phyloP scores from a whole-genome alignment of 2,797 vertebrate species.

The Rhinatrema bivittatum region DNA sequence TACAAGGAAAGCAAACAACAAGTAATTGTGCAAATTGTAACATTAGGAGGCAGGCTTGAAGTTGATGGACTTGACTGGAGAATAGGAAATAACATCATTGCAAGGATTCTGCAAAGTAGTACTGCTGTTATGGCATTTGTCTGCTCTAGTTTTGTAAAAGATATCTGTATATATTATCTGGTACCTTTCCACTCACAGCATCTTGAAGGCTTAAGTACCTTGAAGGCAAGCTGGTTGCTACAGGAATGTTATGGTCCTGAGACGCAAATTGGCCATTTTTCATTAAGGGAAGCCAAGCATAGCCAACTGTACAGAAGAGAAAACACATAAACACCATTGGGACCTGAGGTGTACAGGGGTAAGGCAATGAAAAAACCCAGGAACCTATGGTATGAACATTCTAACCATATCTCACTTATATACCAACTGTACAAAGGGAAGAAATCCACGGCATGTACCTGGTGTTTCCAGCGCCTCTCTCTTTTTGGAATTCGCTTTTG shows the following conservation, averaged over 20 bases:
- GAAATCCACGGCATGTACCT: conserved; percentile 60
- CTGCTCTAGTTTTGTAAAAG: too few relatives aligned
- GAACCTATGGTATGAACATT: too few relatives aligned
- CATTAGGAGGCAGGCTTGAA: too few relatives aligned
- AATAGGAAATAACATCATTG: too few relatives aligned
- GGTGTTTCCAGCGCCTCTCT: conserved; percentile 91
- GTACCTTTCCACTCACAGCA: conserved; percentile 75
- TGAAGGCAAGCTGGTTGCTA: conserved; percentile 77
- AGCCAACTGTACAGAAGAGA: conserved; percentile 71
- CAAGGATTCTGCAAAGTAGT: too few relatives aligned
- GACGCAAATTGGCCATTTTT: conserved; percentile 81
- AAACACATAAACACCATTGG: conserved; percentile 1
- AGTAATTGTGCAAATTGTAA: too few relatives aligned
- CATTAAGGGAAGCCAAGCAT: conserved; percentile 87
- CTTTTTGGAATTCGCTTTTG: conserved; percentile 92
- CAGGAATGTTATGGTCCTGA: conserved; percentile 80
- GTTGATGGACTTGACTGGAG: too few relatives aligned
- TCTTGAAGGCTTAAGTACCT: conserved; percentile 85
- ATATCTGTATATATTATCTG: too few relatives aligned
- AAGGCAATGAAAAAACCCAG: conserved; percentile 11
- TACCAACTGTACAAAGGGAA: background rate
- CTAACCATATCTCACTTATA: too few relatives aligned
- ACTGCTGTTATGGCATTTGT: too few relatives aligned
- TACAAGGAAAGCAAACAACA: too few relatives aligned
- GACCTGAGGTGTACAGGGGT: conserved; percentile 1